Conservation (phyloP, 1,140 invertebrate genomes). For the Drosophila orosa region DNA sequence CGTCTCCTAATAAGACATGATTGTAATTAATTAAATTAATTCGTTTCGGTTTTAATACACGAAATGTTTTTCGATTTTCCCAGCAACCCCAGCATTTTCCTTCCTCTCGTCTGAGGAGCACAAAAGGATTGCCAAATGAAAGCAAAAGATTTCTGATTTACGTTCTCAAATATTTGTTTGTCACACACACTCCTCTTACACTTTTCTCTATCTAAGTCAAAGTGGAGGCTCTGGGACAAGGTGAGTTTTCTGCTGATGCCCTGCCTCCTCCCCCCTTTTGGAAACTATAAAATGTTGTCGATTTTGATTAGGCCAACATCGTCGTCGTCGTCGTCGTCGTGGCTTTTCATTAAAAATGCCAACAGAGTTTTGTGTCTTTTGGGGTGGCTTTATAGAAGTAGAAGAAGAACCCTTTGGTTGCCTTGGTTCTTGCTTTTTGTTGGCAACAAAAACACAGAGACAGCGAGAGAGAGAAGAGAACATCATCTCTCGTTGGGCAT, state of each 20-base stretch:
- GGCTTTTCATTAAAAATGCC: constrained; percentile 81
- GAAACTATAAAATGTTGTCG: constrained; percentile 81
- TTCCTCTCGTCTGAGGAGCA: constrained; percentile 8
- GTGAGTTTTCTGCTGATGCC: neutral
- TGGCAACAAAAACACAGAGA: too few species aligned
- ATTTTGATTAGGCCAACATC: constrained; percentile 78
- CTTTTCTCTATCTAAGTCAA: constrained; percentile 2
- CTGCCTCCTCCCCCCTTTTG: neutral
- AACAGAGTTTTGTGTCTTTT: constrained; percentile 55
- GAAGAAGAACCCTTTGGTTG: constrained; percentile 35
- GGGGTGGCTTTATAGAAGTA: constrained; percentile 54
- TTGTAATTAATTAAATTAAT: constrained; percentile 85
- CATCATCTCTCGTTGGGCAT: constrained; percentile 44
- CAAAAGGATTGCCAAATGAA: constrained; percentile 82
- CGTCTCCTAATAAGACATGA: constrained; percentile 84
- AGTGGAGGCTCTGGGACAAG: neutral
- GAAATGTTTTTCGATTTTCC: constrained; percentile 83
- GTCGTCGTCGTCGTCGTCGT: constrained; percentile 47
- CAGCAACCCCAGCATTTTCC: constrained; percentile 2
- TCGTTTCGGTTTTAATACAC: constrained; percentile 84
- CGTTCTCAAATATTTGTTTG: constrained; percentile 82
- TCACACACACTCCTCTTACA: constrained; percentile 56
- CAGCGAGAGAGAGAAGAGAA: too few species aligned
- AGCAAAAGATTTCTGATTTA: constrained; percentile 82
- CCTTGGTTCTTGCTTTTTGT: constrained; percentile 52